phyloP scores from a whole-genome alignment of 1,140 invertebrate species.

The Hylaeus anthracinus region DNA sequence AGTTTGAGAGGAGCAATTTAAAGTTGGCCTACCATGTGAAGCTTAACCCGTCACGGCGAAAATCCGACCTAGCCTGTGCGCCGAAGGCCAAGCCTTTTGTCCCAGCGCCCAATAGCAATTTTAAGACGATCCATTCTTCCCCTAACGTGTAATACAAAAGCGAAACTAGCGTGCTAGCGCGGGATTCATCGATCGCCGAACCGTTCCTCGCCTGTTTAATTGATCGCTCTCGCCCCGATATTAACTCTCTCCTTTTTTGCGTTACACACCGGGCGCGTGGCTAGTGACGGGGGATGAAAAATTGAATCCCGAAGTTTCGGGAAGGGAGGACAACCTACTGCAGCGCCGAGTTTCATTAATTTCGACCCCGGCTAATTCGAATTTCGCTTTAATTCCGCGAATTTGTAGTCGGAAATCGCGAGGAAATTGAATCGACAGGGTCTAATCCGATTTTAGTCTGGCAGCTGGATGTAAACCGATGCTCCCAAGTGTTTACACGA shows the following conservation, averaged over 20 bases:
- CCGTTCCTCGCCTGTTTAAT: conserved; percentile 2
- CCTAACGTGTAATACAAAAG: background rate
- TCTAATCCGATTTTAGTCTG: too few relatives aligned
- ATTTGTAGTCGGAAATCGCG: too few relatives aligned
- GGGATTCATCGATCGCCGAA: background rate
- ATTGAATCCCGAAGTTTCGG: background rate
- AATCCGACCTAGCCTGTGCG: background rate
- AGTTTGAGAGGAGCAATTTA: conserved; percentile 57
- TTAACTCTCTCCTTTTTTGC: background rate
- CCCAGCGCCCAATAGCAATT: conserved; percentile 14
- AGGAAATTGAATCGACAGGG: too few relatives aligned
- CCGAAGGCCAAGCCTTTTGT: background rate
- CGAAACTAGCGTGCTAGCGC: background rate
- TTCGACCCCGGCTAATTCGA: background rate
- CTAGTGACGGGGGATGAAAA: background rate
- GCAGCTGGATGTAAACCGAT: too few relatives aligned
- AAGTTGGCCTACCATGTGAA: conserved; percentile 56
- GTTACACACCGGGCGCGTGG: background rate
- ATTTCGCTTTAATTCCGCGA: background rate
- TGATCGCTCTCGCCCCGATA: background rate
- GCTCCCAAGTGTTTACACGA: too few relatives aligned
- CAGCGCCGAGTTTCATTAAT: conserved; percentile 1
- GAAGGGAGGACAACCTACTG: too few relatives aligned
- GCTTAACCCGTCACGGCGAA: conserved; percentile 11
- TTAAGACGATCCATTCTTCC: conserved; percentile 18